Conservation (phyloP, 1,140 invertebrate species). For the Globodera ellingtonae region DNA sequence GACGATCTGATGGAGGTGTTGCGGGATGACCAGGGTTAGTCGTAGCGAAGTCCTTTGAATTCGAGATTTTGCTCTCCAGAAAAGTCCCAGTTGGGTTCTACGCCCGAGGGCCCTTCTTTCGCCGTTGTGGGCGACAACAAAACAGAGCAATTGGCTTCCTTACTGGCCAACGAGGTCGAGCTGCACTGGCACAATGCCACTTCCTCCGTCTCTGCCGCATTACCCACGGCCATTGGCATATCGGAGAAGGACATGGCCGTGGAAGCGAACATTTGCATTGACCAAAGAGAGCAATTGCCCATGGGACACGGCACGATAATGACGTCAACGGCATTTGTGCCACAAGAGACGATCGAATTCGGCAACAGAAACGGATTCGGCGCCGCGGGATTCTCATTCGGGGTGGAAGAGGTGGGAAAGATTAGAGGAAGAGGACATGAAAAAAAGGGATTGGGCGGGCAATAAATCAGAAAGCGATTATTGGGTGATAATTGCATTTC, state of each 20-base stretch:
- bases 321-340: neutral
- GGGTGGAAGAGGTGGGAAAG: neutral
- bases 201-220: slow-evolving; percentile 1
- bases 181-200: slow-evolving; percentile 11
- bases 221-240: neutral
- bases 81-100: too few species aligned
- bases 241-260: neutral
- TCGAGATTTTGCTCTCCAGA: too few species aligned
- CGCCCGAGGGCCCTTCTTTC: neutral
- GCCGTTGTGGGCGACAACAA: neutral
- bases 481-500: neutral
- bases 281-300: neutral
- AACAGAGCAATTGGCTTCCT: slow-evolving; percentile 16
- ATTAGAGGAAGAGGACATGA: neutral
- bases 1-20: slow-evolving; percentile 30
- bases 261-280: slow-evolving; percentile 2
- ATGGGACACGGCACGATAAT: neutral
- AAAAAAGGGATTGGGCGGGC: neutral
- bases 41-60: neutral
- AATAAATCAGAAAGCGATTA: neutral
- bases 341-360: neutral
- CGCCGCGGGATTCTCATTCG: neutral
- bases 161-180: slow-evolving; percentile 27
- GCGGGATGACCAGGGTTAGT: slow-evolving; percentile 19
- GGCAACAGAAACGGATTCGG: neutral